A percentile compares a stretch with the other conserved stretches of the same genome.
Evolutionary conservation across 2,113 vertebrate genomes (phyloP).

Genomic region (Strix uralensis): DNA sequence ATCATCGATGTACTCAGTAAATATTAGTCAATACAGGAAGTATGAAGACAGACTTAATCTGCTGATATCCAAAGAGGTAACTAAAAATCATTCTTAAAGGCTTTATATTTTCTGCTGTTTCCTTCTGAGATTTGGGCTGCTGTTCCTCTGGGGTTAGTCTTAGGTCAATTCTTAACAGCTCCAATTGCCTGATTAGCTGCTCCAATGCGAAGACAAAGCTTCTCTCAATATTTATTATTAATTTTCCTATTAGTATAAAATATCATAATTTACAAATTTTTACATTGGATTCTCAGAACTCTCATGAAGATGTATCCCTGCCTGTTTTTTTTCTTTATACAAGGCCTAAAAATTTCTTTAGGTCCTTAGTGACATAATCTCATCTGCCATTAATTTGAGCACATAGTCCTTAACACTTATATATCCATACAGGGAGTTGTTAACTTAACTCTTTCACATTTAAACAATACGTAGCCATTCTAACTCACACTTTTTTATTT

Average conservation of each 20-base stretch:
- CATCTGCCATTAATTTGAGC: neutral
- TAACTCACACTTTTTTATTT: neutral
- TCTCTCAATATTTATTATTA: neutral
- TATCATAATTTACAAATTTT: neutral
- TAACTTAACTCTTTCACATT: neutral
- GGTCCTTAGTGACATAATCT: neutral
- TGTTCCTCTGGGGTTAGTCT: neutral
- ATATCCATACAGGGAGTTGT: neutral
- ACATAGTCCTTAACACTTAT: neutral
- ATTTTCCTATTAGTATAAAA: neutral
- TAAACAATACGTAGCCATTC: neutral
- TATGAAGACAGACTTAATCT: neutral
- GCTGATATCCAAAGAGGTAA: neutral
- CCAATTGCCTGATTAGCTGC: constrained; percentile 12
- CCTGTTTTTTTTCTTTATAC: neutral
- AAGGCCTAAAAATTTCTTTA: neutral
- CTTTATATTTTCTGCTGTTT: neutral
- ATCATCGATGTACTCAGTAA: neutral
- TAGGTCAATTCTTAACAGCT: neutral
- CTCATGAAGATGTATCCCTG: neutral
- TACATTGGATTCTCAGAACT: neutral
- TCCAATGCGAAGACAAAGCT: neutral
- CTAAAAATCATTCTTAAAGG: neutral
- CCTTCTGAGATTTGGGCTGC: neutral
- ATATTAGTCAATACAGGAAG: neutral